Evolutionary conservation across 2,113 vertebrate genomes (phyloP), one percentile per base, ranked within the genome.

Genomic region (Reinhardtius hippoglossoides): DNA sequence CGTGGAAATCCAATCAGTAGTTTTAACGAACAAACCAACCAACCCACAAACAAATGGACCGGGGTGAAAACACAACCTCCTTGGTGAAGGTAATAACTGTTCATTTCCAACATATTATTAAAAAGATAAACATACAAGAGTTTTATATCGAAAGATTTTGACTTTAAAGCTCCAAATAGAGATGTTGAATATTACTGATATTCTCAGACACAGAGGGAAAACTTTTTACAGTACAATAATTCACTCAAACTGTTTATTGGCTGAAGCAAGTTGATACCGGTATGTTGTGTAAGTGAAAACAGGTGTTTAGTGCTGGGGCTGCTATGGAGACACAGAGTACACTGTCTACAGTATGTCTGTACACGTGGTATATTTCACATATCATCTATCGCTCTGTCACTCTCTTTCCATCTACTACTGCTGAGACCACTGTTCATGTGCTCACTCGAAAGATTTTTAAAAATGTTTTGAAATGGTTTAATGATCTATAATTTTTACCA

Each of bases 281-380:
- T 88, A 82, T 92, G 87, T 74, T 83, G 72, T 82, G 64, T 91
- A 91, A 94, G 87, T 93, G 84, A 80, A 92, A 93, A 87, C 92
- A 92, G 91, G 87, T 93, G 93, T 88, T 23, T 27, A 20, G 60
- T 27, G 60, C 77, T 76, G 60, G 44, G 61, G 58, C 71, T 79
- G 71, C 62, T 73, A 73, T 88, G 82, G 71, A 89, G 78, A 76
- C 71, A 54, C 55, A 14, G 26, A 24, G 58, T 71, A 70, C 50
- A 80, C 21, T 42, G 27, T 71, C 63, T 85, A 72, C 77, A 84
- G 64, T 82, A 61, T 58, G 80, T 82, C 81, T 84, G 59, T 56
- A 61, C 63, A 27, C 46, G 59, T 63, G 46, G 42, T 27, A 24
- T 10, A 44, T 84, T 54, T 84, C 61, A 26, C 26, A 31, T 79